These are phyloP conservation scores for Pseudococcus longispinus DNA, from an alignment of 2,888 invertebrate genomes.

Conservation along the genomic window DNA sequence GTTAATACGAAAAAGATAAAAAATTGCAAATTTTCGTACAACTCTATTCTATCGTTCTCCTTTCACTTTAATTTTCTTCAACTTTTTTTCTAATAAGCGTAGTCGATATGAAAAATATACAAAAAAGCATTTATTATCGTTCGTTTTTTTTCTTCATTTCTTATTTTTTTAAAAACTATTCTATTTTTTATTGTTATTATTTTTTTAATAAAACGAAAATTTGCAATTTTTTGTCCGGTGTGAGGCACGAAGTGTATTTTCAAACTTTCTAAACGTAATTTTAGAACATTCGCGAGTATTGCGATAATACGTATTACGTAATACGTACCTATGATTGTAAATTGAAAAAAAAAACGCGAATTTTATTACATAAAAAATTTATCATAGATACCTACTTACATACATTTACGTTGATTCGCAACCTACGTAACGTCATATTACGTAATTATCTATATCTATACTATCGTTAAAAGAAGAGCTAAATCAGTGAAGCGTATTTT, in stretches of 20 bases:
- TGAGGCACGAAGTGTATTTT: background rate
- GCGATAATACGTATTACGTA: background rate
- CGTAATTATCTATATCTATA: background rate
- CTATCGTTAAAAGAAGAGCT: background rate
- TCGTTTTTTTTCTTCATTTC: background rate
- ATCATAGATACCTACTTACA: background rate
- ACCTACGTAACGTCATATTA: background rate
- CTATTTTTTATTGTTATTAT: background rate
- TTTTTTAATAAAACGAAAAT: background rate
- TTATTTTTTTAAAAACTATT: background rate
- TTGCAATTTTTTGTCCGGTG: background rate
- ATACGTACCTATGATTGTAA: background rate
- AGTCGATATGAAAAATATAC: background rate
- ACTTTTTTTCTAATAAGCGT: background rate
- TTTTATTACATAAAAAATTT: background rate
- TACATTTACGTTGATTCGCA: background rate
- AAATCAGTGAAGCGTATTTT: background rate
- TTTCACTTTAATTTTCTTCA: background rate
- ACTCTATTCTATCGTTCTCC: background rate
- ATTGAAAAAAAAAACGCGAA: background rate
- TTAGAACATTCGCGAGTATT: background rate
- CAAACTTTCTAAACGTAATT: background rate
- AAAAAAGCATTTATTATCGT: constrained; percentile 7
- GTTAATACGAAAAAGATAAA: background rate
- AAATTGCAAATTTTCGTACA: background rate